Conservation (phyloP, 2,797 vertebrate genomes). For the Onychomys leucogaster region DNA sequence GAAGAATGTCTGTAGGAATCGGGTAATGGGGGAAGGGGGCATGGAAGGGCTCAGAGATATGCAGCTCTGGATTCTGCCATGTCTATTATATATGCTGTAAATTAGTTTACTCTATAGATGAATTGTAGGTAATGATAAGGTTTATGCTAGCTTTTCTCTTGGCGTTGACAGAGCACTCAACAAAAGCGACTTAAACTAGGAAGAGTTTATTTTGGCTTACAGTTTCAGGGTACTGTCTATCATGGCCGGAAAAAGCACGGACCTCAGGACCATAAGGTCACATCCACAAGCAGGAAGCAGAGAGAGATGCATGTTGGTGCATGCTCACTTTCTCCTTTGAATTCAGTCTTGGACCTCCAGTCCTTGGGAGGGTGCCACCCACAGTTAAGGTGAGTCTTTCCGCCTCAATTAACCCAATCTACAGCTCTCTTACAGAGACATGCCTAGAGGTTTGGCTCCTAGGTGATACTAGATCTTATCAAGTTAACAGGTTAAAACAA, state of each 20-base stretch:
- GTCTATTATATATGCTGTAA: neutral
- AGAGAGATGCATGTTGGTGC: neutral
- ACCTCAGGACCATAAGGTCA: neutral
- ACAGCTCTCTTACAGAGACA: neutral
- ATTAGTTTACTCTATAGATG: neutral
- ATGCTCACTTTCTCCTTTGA: neutral
- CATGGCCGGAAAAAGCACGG: neutral
- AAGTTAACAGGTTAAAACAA: neutral
- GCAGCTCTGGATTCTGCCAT: neutral
- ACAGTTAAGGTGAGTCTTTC: neutral
- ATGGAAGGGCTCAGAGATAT: too few relatives aligned
- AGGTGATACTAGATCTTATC: neutral
- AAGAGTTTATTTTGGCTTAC: neutral
- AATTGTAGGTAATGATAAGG: neutral
- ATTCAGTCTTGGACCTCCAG: neutral
- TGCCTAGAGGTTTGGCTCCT: neutral
- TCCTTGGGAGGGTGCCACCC: neutral
- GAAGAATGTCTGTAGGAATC: neutral
- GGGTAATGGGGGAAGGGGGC: neutral
- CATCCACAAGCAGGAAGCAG: neutral
- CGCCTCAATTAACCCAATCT: neutral
- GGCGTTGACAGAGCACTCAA: neutral
- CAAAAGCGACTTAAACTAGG: neutral
- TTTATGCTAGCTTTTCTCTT: neutral
- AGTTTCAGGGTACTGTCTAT: neutral